phyloP scores from a whole-genome alignment of 2,113 vertebrate genomes.

The Natator depressus region DNA sequence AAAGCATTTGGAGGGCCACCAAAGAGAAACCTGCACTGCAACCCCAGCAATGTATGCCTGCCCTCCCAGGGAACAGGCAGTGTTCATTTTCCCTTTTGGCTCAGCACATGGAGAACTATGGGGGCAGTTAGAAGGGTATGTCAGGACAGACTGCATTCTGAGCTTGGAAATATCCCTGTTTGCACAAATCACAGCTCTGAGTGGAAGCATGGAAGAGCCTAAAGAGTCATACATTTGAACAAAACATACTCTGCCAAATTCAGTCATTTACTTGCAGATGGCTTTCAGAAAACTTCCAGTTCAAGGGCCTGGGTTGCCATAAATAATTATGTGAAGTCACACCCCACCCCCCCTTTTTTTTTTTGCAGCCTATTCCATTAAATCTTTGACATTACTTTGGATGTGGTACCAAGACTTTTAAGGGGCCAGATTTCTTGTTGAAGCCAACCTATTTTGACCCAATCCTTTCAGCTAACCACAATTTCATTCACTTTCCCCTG shows the following conservation, averaged over 20 bases:
- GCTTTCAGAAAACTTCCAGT: not conserved
- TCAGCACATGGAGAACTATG: not conserved
- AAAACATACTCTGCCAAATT: not conserved
- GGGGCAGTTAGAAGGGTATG: rapidly evolving
- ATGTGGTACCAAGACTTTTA: not conserved
- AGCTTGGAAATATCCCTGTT: not conserved
- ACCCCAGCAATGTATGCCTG: not conserved
- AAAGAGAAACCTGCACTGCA: no score
- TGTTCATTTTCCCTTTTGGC: not conserved
- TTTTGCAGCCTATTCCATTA: not conserved
- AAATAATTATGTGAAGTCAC: not conserved
- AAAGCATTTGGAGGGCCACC: not conserved
- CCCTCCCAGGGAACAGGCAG: no score
- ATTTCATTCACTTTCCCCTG: not conserved
- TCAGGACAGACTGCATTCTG: not conserved
- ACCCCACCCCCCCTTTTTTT: not conserved
- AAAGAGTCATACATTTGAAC: not conserved
- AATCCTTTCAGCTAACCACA: not conserved
- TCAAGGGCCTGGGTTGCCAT: not conserved
- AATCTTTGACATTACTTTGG: not conserved
- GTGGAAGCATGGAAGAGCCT: not conserved
- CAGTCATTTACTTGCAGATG: not conserved
- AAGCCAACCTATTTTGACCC: not conserved
- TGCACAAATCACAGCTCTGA: rapidly evolving
- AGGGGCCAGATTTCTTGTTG: not conserved